phyloP scores from a whole-genome alignment of 2,797 vertebrate genomes.

The Sitta carolinensis region DNA sequence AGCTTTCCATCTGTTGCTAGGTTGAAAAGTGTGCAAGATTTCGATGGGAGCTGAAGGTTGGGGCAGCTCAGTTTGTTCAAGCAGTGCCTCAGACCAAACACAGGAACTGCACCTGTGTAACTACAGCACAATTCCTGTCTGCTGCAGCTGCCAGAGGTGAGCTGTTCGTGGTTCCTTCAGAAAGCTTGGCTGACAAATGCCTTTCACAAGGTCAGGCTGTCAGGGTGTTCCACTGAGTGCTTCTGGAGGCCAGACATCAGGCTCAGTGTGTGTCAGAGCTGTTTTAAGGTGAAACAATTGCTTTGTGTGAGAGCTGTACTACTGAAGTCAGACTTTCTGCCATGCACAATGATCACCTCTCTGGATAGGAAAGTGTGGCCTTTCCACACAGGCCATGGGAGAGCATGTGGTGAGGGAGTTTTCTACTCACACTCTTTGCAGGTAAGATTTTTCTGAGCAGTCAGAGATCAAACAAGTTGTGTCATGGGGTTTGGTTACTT shows the following conservation, averaged over 20 bases:
- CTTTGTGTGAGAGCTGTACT: background rate
- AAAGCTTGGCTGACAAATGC: background rate
- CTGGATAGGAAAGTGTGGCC: background rate
- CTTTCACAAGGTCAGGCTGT: background rate
- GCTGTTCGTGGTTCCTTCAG: background rate
- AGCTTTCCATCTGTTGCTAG: background rate
- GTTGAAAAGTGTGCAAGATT: background rate
- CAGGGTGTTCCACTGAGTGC: background rate
- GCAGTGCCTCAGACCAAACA: background rate
- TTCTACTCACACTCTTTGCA: background rate
- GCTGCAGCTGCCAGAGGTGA: background rate
- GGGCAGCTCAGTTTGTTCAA: background rate
- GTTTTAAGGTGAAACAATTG: background rate
- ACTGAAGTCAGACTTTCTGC: background rate
- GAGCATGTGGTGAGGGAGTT: background rate
- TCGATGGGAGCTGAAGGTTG: background rate
- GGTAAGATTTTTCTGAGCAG: background rate
- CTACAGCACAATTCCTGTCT: background rate
- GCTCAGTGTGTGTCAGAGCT: background rate
- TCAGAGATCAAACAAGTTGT: background rate
- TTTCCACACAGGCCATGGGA: background rate
- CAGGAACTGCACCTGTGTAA: background rate
- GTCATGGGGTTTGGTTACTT: background rate
- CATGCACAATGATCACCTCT: background rate
- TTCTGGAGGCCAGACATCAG: background rate